Percentiles rank a stretch among this genome's conserved stretches.
phyloP scores from a whole-genome alignment of 2,888 invertebrate species.

The Deroplatys truncata region DNA sequence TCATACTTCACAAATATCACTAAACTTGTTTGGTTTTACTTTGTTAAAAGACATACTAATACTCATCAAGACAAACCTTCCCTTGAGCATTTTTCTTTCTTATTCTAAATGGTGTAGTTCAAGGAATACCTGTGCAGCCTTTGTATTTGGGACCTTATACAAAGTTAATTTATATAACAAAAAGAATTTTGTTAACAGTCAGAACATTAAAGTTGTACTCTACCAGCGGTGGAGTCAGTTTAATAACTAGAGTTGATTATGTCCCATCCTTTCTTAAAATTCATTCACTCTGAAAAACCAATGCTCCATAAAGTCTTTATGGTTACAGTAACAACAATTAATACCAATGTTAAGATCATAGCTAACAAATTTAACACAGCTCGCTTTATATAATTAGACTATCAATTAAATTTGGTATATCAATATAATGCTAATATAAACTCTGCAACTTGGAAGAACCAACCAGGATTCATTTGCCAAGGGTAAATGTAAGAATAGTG shows the following conservation, averaged over 20 bases:
- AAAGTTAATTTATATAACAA: not conserved
- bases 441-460: slow-evolving; percentile 12
- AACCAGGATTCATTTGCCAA: slow-evolving; percentile 14
- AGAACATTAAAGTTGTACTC: not conserved
- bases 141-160: not conserved
- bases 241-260: not conserved
- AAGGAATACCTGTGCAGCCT: not conserved
- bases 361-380: not conserved
- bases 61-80: not conserved
- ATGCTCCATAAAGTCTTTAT: not conserved
- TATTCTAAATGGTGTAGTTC: not conserved
- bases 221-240: not conserved
- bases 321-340: not conserved
- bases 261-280: not conserved
- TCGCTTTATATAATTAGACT: not conserved
- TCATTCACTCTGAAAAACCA: not conserved
- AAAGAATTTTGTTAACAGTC: not conserved
- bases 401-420: not conserved
- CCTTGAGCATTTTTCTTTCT: not conserved
- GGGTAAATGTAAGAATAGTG: slow-evolving; percentile 8
- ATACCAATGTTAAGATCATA: not conserved
- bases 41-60: not conserved
- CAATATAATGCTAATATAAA: not conserved
- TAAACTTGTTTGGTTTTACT: not conserved
- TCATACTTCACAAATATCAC: not conserved